Percentiles rank a stretch among this genome's conserved stretches.
Evolutionary conservation across 2,888 invertebrate genomes (phyloP).

Genomic region (Drosophila niveifrons): DNA sequence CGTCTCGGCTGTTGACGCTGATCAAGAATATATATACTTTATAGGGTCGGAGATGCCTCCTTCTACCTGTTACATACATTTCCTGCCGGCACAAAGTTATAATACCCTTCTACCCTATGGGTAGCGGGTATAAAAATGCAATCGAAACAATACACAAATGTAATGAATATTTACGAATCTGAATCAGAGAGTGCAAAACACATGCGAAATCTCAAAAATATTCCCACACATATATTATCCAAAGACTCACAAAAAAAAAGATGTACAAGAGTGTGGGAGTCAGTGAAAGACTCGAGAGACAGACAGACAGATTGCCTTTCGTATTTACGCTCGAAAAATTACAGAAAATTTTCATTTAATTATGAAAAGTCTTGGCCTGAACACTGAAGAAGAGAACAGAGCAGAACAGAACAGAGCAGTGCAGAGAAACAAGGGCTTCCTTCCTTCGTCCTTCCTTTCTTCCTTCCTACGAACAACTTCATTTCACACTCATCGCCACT

Average conservation of each 20-base stretch:
- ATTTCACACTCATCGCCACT: constrained; percentile 1
- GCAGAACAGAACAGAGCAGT: no score
- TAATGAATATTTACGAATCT: constrained; percentile 78
- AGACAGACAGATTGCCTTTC: constrained; percentile 45
- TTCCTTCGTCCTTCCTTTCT: not conserved
- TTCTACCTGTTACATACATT: no score
- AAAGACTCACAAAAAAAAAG: not conserved
- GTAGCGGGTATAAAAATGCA: no score
- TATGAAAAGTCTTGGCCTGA: constrained; percentile 61
- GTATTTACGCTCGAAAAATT: constrained; percentile 74
- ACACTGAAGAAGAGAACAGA: not conserved
- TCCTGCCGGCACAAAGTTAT: no score
- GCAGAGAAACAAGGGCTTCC: not conserved
- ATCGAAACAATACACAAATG: constrained; percentile 54
- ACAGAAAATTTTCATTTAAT: constrained; percentile 76
- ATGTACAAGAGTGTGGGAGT: not conserved
- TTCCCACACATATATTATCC: constrained; percentile 61
- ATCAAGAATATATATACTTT: no score
- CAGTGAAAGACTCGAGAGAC: not conserved
- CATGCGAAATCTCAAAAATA: constrained; percentile 73
- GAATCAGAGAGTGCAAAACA: constrained; percentile 58
- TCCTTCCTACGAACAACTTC: not conserved
- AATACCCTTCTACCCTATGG: no score
- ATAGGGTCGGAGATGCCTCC: no score
- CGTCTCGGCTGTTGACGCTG: no score